phyloP scores from a whole-genome alignment of 2,797 vertebrate genomes.

The Echiichthys vipera region DNA sequence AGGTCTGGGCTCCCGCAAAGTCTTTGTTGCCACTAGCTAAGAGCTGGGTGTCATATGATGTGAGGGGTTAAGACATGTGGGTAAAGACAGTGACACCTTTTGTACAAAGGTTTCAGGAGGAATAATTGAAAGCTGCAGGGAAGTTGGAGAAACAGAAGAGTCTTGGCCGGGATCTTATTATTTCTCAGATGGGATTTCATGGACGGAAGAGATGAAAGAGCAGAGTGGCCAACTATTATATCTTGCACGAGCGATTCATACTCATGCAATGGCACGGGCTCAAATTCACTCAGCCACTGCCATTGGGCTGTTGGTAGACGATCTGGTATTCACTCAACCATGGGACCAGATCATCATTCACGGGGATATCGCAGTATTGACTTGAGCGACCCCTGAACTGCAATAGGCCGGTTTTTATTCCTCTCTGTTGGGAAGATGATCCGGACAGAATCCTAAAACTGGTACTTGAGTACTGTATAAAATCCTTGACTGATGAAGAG shows the following conservation, averaged over 20 bases:
- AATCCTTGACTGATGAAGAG: too few relatives aligned
- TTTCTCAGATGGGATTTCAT: constrained; percentile 15
- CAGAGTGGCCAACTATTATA: neutral
- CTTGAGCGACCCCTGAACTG: constrained; percentile 3
- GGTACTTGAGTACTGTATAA: neutral
- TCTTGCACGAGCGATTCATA: constrained; percentile 9
- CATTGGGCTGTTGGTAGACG: neutral
- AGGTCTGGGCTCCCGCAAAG: neutral
- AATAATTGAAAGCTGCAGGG: neutral
- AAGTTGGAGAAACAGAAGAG: neutral
- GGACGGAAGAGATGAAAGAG: constrained; percentile 2
- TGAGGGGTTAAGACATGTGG: constrained; percentile 2
- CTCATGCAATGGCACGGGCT: neutral
- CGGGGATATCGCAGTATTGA: constrained; percentile 16
- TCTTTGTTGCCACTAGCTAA: neutral
- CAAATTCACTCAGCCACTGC: constrained; percentile 3
- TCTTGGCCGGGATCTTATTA: constrained; percentile 5
- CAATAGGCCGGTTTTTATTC: neutral
- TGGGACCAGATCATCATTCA: constrained; percentile 15
- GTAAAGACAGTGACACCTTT: neutral
- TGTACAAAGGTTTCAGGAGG: neutral
- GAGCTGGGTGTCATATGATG: constrained; percentile 13
- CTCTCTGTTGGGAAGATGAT: neutral
- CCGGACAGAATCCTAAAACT: neutral
- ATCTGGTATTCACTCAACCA: constrained; percentile 27